Base-by-base conservation (phyloP, 2,888 invertebrate genomes). In the Ernsta delagoae region DNA sequence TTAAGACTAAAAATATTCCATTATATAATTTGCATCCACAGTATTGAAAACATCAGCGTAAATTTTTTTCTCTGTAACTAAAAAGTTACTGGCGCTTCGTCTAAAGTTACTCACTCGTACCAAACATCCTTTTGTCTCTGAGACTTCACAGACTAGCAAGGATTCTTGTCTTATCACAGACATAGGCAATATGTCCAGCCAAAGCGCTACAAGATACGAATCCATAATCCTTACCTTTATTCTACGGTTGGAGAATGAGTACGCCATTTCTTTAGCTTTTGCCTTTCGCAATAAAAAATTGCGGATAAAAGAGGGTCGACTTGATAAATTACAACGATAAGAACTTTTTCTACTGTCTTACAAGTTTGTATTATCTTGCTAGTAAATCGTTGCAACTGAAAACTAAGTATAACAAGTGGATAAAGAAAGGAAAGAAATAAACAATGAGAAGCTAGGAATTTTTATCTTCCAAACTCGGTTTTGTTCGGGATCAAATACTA, bases 251-350 rank as follows among this genome's bases (percentile, higher is more conserved):
- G 31, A 50, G 41, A 65, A 48, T 9, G 41, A 56, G 12, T 8
- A 7, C n/a, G 31, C 39, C 36, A 36, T 45, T 59, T 24, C 24
- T 48, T 65, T 59, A 16, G 34, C 59, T 48, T 36, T 54, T 53
- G 59, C 36, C 24, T 39, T 59, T 24, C 16, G 59, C n/a, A 39
- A 59, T 65, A 65, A 65, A 65, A 65, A 65, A 65, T 65, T 11
- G 65, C 59, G 50, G 59, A 65, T 24, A 65, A 65, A 59, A 65
- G 39, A 59, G 50, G 50, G 59, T 65, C 50, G 50, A 36, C 48
- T 65, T 59, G 59, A 65, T 65, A 65, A 65, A 65, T 59, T 65
- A 48, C 36, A 45, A 59, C 65, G 65, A 65, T 65, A 65, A 59
- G 57, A 65, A 65, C 48, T 65, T 65, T 50, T 65, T 59, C 48